Evolutionary conservation across 2,797 vertebrate genomes (phyloP), one percentile per base, ranked within the genome.

Genomic region (Myotis findleyi): DNA sequence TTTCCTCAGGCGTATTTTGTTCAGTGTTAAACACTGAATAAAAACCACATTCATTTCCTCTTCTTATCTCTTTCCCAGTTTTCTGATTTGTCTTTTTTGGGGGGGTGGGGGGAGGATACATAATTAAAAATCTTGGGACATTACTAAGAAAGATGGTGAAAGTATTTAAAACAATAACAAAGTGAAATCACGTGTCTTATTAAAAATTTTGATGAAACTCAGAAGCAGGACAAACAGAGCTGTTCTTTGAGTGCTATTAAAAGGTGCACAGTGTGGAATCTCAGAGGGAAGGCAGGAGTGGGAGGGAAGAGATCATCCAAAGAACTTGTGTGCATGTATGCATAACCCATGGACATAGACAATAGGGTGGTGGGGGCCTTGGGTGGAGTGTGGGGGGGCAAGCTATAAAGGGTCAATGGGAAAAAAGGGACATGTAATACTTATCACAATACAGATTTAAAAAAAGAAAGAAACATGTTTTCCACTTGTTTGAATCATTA

Each of bases 151-250:
- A 81, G 83, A 17, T 49, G 27, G 53, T 41, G 36, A 20, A 80
- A 59, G 53, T 6, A 80, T 18, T 41, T 4, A 64, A 72, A 68
- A 76, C 59, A 55, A 69, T 69, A 53, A 66, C 13, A 87, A 77
- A 64, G 16, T 21, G n/a, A 94, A 95, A 79, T 36, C 49, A 89
- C 82, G 0, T 66, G 4, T 82, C n/a, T 86, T 47, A 47, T 18
- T 85, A 92, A 73, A 87, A 96, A 84, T 64, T 23, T 76, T 76
- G 25, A 84, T n/a, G 68, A 88, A 66, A n/a, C 2, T 51, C 27
- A 62, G 59, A 30, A 62, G 59, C 59, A 62, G 27, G 27, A 30
- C 59, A 14, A 62, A 62, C 12, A 14, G 5, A 62, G 13, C 59
- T 30, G 12, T 62, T 30, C 57, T 30, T 6, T 30, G 59, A 62